Conservation (phyloP, 2,113 vertebrate genomes). For the Illadopsis cleaveri region DNA sequence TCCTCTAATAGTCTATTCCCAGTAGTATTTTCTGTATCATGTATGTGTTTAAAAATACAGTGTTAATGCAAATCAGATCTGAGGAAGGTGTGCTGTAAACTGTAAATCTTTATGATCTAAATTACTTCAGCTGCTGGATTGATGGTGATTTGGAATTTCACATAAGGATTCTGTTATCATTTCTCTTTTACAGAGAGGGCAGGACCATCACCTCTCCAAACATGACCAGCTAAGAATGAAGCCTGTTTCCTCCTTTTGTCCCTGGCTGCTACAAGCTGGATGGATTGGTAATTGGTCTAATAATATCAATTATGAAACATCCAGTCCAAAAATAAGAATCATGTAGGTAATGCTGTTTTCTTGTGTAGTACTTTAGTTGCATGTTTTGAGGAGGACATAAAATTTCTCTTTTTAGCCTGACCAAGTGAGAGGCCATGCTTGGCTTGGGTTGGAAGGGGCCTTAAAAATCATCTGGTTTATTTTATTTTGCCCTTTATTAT, state of each 20-base stretch:
- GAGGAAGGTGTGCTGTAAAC: background rate
- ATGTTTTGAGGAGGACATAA: background rate
- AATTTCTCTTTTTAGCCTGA: slow-evolving; percentile 9
- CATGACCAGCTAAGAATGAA: background rate
- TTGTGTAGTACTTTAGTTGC: fast-evolving
- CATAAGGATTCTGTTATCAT: background rate
- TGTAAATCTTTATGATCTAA: background rate
- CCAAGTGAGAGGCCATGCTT: background rate
- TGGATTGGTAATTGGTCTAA: background rate
- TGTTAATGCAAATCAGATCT: background rate
- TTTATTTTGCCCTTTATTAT: background rate
- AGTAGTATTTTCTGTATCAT: background rate
- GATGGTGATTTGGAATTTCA: background rate
- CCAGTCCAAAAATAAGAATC: background rate
- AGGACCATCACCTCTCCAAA: background rate
- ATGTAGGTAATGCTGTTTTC: fast-evolving
- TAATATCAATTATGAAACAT: background rate
- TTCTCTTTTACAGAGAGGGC: background rate
- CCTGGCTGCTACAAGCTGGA: background rate
- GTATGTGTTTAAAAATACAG: background rate
- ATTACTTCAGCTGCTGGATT: background rate
- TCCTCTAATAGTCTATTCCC: background rate
- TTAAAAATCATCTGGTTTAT: background rate
- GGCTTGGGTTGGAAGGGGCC: background rate
- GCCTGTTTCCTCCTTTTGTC: background rate